Evolutionary conservation across 1,140 invertebrate genomes (phyloP).

Genomic region (Gerris buenoi): DNA sequence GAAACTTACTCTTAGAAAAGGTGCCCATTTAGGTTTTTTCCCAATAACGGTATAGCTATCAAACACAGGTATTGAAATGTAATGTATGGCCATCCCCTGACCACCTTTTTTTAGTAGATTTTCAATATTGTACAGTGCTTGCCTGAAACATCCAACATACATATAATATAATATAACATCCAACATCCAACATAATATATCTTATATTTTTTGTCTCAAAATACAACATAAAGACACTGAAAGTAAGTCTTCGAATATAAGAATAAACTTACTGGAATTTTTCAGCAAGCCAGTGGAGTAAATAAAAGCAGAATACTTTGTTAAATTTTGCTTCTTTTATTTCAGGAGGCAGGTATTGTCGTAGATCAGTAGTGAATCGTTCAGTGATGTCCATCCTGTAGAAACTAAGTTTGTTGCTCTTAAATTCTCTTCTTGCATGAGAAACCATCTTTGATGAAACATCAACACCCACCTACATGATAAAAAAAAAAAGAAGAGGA

Average conservation of each 20-base stretch:
- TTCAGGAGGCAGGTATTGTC: not conserved
- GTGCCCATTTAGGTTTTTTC: not conserved
- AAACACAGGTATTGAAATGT: not conserved
- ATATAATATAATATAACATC: too few relatives aligned
- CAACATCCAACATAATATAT: too few relatives aligned
- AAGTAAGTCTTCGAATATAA: too few relatives aligned
- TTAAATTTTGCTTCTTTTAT: not conserved
- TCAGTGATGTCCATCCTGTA: constrained; percentile 3
- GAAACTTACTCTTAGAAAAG: not conserved
- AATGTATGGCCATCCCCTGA: not conserved
- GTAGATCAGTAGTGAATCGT: not conserved
- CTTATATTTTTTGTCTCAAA: too few relatives aligned
- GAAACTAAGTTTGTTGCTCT: not conserved
- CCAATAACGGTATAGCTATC: not conserved
- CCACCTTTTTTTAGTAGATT: not conserved
- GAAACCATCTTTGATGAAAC: not conserved
- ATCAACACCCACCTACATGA: not conserved
- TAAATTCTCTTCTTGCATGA: not conserved
- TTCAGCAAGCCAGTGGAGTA: not conserved
- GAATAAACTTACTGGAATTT: constrained; percentile 4
- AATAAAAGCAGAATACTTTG: constrained; percentile 2
- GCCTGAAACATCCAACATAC: not conserved
- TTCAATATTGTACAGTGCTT: constrained; percentile 2
- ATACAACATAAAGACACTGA: too few relatives aligned
- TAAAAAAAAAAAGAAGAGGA: too few relatives aligned